A percentile compares a stretch with the other conserved stretches of the same genome.
Conservation (phyloP, 2,113 vertebrate species). For the Pagrus major region DNA sequence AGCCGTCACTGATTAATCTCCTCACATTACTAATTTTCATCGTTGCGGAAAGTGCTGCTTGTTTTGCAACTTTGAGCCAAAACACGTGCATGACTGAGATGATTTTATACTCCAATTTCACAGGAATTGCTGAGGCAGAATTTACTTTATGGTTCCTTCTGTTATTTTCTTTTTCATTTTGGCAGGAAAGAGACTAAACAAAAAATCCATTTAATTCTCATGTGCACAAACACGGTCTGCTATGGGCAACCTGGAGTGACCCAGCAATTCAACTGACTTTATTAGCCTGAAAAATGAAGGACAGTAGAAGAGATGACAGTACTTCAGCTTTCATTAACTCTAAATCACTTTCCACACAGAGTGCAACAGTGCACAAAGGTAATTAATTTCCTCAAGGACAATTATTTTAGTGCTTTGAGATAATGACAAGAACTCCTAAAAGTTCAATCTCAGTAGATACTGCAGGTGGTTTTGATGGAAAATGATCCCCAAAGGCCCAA, state of each 20-base stretch:
- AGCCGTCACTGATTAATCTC: slow-evolving; percentile 45
- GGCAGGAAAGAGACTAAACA: background rate
- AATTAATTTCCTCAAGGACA: slow-evolving; percentile 88
- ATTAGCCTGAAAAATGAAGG: slow-evolving; percentile 77
- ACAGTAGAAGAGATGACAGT: slow-evolving; percentile 75
- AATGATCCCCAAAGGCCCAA: slow-evolving; percentile 46
- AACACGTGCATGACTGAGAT: background rate
- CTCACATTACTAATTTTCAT: slow-evolving; percentile 38
- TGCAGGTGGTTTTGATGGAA: slow-evolving; percentile 54
- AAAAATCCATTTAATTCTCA: slow-evolving; percentile 5
- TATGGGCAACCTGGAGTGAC: slow-evolving; percentile 22
- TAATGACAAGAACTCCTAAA: slow-evolving; percentile 76
- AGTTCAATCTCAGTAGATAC: slow-evolving; percentile 61
- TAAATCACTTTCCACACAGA: slow-evolving; percentile 71
- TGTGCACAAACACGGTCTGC: slow-evolving; percentile 35
- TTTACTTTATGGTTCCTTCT: background rate
- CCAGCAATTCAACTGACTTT: slow-evolving; percentile 47
- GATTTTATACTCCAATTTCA: background rate
- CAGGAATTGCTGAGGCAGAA: background rate
- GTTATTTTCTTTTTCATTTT: background rate
- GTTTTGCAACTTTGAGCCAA: slow-evolving; percentile 37
- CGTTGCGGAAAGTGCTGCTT: slow-evolving; percentile 19
- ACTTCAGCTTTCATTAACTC: slow-evolving; percentile 79
- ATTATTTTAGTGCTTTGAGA: slow-evolving; percentile 82
- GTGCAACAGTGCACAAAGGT: slow-evolving; percentile 79